phyloP scores from a whole-genome alignment of 2,113 vertebrate species.

The Cyprinodon variegatus region DNA sequence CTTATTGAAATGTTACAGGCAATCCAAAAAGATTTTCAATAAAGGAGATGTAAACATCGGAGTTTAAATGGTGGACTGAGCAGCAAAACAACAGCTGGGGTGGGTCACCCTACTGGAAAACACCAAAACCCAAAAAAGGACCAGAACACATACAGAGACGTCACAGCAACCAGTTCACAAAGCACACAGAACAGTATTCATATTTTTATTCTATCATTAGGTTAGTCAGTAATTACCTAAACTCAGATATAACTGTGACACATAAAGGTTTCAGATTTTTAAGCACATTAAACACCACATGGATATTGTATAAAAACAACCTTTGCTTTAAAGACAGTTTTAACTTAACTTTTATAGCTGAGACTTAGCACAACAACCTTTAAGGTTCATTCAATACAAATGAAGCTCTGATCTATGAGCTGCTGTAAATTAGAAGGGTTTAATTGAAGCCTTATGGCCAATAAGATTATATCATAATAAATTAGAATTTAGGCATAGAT shows the following conservation, averaged over 20 bases:
- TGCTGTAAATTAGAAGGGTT: too few relatives aligned
- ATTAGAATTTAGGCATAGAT: too few relatives aligned
- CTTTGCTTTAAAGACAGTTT: too few relatives aligned
- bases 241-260: not conserved
- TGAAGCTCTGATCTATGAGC: not conserved
- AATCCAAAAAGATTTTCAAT: slow-evolving; percentile 33
- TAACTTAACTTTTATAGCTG: too few relatives aligned
- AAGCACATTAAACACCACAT: not conserved
- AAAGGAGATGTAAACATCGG: not conserved
- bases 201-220: not conserved
- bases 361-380: too few relatives aligned
- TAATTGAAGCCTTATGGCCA: too few relatives aligned
- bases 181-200: not conserved
- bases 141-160: not conserved
- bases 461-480: too few relatives aligned
- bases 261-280: not conserved
- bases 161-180: not conserved
- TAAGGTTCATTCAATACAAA: not conserved
- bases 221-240: not conserved
- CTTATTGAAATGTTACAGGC: slow-evolving; percentile 23
- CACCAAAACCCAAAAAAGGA: slow-evolving; percentile 9
- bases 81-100: slow-evolving; percentile 57
- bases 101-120: slow-evolving; percentile 44
- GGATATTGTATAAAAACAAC: not conserved
- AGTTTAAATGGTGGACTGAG: slow-evolving; percentile 15